Evolutionary conservation across 2,797 vertebrate species (phyloP).

Genomic region (Tragelaphus oryx): DNA sequence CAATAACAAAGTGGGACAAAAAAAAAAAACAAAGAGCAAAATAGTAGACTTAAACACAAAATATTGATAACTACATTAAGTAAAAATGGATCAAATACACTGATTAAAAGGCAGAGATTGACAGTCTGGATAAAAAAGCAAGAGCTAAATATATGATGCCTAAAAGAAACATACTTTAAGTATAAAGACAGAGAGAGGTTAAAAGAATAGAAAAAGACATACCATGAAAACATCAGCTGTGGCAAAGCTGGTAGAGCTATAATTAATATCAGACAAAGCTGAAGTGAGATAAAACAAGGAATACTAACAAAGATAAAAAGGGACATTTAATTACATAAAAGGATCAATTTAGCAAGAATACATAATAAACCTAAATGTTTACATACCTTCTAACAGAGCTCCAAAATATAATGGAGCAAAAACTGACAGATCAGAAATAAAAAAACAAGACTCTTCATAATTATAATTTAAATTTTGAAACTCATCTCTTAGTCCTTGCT

Average conservation of each 20-base stretch:
- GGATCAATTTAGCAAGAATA: neutral
- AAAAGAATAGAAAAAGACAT: neutral
- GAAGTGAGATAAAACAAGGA: neutral
- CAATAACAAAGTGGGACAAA: constrained; percentile 24
- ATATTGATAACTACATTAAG: neutral
- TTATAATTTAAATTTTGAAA: neutral
- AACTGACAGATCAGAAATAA: neutral
- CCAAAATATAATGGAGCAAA: constrained; percentile 1
- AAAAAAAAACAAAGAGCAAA: constrained; percentile 26
- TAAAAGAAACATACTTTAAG: neutral
- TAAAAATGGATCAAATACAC: neutral
- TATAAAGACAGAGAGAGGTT: neutral
- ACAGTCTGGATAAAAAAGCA: neutral
- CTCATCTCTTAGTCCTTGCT: neutral
- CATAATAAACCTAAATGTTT: neutral
- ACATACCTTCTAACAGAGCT: neutral
- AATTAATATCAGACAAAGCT: neutral
- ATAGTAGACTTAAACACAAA: neutral
- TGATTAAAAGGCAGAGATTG: neutral
- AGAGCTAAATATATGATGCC: neutral
- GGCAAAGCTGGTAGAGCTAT: neutral
- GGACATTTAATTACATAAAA: neutral
- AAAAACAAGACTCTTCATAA: neutral
- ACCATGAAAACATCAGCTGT: neutral
- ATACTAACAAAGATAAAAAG: constrained; percentile 4